Evolutionary conservation across 2,888 invertebrate genomes (phyloP), one percentile per base, ranked within the genome.

Genomic region (Erebia epiphron): DNA sequence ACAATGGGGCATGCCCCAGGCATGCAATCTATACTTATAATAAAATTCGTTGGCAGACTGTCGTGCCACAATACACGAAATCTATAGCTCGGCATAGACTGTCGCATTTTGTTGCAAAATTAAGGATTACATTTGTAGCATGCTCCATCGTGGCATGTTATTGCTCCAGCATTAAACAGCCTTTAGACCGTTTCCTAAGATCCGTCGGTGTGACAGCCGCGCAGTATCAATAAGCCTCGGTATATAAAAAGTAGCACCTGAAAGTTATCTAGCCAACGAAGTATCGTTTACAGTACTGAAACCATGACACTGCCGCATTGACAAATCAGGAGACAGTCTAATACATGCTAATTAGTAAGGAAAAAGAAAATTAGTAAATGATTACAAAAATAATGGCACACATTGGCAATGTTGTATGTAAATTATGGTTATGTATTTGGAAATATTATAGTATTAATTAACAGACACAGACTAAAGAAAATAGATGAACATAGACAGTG

Each of bases 361-460:
- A 62, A 62, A 62, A 21, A 62, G 62, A 62, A 62, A 62, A 14
- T 62, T 62, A 62, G 49, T 21, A 62, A 49, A 62, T 49, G 16
- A 62, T 18, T 2, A 43, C 41, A 41, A 14, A 49, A 18, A 21
- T 18, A 62, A 21, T 46, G 62, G 14, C 57, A 43, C 11, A 21
- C 14, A 60, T 60, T 60, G 41, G 7, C 35, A 35, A 21, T 2
- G 13, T 21, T 14, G 9, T 9, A 3, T 11, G 21, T 56, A 56
- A 21, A 11, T 21, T 21, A 56, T 56, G 10, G 50, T 8, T 52
- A 52, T 52, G 52, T 9, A 52, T n/a, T 52, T 10, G 1, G 18
- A 54, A 16, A 10, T 54, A 54, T 16, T 54, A n/a, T n/a, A n/a
- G 9, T 52, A 9, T 16, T 16, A 52, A 52, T 16, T 7, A 18